These are phyloP conservation scores for Spilogale gracilis DNA, from an alignment of 2,113 vertebrate species.

Conservation along the genomic window DNA sequence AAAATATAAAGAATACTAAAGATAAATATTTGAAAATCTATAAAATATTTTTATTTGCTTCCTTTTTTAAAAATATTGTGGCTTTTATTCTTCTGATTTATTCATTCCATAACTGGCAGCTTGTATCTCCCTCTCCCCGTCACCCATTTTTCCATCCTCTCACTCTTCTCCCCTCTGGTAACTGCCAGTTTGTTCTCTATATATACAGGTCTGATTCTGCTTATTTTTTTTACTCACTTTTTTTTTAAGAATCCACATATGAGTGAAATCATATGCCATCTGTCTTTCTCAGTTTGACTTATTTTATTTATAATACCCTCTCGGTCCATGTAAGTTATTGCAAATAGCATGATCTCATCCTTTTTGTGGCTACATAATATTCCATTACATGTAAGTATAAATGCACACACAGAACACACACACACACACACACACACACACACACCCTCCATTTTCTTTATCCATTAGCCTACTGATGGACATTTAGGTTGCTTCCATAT, in stretches of 20 bases:
- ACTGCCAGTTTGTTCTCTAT: not conserved
- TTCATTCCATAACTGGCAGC: not conserved
- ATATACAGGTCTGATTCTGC: not conserved
- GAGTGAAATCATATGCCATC: not conserved
- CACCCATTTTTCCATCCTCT: not conserved
- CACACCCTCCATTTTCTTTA: not conserved
- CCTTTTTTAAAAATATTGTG: not conserved
- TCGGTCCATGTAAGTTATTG: not conserved
- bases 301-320: not conserved
- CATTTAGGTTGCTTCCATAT: not conserved
- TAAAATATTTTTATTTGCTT: not conserved
- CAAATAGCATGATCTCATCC: not conserved
- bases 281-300: not conserved
- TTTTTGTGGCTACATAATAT: not conserved
- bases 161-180: not conserved
- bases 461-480: not conserved
- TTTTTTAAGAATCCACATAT: not conserved
- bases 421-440: not conserved
- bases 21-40: not conserved
- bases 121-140: not conserved
- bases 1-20: not conserved
- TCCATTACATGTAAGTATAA: not conserved
- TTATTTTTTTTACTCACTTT: not conserved
- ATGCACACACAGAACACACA: not conserved
- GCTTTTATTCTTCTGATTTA: not conserved